phyloP scores from a whole-genome alignment of 2,113 vertebrate species.

The Loxodonta africana region DNA sequence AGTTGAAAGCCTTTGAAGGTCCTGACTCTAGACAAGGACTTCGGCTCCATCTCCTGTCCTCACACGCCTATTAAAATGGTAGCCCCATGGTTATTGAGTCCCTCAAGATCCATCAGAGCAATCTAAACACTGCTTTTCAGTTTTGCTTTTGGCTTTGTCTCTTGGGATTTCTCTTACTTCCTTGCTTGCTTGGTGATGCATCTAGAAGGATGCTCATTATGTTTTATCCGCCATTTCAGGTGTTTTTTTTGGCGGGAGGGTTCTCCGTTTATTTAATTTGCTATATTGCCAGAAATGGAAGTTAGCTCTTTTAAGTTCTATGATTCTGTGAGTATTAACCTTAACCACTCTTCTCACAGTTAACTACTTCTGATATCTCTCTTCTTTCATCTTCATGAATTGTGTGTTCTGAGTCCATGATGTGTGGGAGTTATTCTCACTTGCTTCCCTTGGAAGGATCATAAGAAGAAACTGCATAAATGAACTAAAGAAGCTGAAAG shows the following conservation, averaged over 20 bases:
- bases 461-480: neutral
- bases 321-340: neutral
- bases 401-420: neutral
- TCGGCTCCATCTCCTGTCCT: neutral
- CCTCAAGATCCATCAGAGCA: neutral
- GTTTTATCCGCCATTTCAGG: neutral
- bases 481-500: neutral
- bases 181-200: neutral
- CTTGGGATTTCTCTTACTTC: neutral
- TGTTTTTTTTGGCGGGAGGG: neutral
- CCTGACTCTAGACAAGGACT: neutral
- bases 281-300: neutral
- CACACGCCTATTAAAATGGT: neutral
- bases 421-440: neutral
- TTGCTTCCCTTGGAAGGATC: neutral
- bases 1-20: neutral
- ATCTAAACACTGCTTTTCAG: neutral
- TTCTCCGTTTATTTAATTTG: neutral
- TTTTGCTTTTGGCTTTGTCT: neutral
- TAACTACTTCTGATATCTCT: neutral
- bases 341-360: neutral
- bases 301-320: neutral
- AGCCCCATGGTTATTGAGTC: neutral
- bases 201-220: neutral
- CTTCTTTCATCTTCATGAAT: neutral